phyloP scores from a whole-genome alignment of 2,888 invertebrate species.

The Zhuqinia jingwanae region DNA sequence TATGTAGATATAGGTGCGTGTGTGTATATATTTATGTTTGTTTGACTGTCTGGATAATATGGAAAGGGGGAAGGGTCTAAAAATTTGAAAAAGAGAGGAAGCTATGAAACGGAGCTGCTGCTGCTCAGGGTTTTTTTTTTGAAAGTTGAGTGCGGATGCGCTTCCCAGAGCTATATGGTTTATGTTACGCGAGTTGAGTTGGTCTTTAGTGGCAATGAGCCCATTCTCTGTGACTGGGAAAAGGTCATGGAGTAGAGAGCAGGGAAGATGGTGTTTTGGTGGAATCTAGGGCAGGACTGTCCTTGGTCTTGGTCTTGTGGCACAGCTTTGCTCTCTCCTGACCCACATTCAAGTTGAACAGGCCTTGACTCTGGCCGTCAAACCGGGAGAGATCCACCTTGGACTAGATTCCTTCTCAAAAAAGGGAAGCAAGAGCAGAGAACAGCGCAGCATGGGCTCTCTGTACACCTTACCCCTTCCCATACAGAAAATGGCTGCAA shows the following conservation, averaged over 20 bases:
- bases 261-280: slow-evolving; percentile 22
- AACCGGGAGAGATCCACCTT: slow-evolving; percentile 65
- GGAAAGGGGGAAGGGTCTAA: slow-evolving; percentile 24
- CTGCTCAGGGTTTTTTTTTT: too few relatives aligned
- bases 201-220: slow-evolving; percentile 52
- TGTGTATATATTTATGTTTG: too few relatives aligned
- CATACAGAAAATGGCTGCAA: not conserved
- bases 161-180: not conserved
- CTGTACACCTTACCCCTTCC: slow-evolving; percentile 52
- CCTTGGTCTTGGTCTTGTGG: slow-evolving; percentile 74
- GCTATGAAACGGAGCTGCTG: slow-evolving; percentile 12
- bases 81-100: slow-evolving; percentile 21
- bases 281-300: slow-evolving; percentile 74
- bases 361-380: slow-evolving; percentile 78
- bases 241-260: slow-evolving; percentile 48
- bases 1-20: not conserved
- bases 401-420: slow-evolving; percentile 67
- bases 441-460: slow-evolving; percentile 16
- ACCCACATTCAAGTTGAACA: slow-evolving; percentile 66
- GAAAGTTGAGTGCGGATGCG: too few relatives aligned
- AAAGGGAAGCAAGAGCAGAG: not conserved
- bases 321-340: slow-evolving; percentile 63
- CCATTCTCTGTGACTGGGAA: slow-evolving; percentile 26
- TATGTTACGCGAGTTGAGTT: not conserved
- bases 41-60: too few relatives aligned